Evolutionary conservation across 1,140 invertebrate species (phyloP).

Genomic region (Cotesia glomerata): DNA sequence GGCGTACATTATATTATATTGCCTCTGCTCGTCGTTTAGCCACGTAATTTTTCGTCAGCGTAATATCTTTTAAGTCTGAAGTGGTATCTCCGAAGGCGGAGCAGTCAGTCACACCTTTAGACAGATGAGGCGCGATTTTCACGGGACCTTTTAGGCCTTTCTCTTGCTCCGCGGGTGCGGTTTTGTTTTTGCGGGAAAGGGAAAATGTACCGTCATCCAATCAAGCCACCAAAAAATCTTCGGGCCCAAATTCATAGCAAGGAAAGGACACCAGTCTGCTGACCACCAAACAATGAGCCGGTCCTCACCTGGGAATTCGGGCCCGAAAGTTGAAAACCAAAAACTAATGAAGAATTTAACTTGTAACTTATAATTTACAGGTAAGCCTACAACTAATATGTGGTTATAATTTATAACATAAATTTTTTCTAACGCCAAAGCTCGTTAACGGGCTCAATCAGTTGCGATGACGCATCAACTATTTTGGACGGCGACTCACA

Average conservation of each 20-base stretch:
- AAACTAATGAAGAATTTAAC: too few relatives aligned
- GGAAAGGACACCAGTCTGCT: neutral
- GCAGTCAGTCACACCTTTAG: slow-evolving; percentile 54
- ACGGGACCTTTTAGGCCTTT: slow-evolving; percentile 29
- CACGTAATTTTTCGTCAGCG: slow-evolving; percentile 46
- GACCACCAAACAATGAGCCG: too few relatives aligned
- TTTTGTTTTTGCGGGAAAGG: slow-evolving; percentile 60
- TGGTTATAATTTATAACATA: neutral
- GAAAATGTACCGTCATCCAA: slow-evolving; percentile 40
- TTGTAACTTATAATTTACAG: too few relatives aligned
- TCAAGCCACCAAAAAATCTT: neutral
- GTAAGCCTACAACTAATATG: too few relatives aligned
- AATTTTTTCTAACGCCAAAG: neutral
- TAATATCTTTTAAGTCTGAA: slow-evolving; percentile 15
- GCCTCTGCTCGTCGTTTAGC: slow-evolving; percentile 41
- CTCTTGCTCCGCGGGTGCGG: slow-evolving; percentile 27
- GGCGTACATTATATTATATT: slow-evolving; percentile 20
- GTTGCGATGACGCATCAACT: neutral
- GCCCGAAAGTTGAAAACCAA: too few relatives aligned
- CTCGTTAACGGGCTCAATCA: neutral
- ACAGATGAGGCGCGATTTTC: slow-evolving; percentile 24
- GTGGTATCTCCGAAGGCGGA: slow-evolving; percentile 42
- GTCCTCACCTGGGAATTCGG: too few relatives aligned
- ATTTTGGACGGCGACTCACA: neutral
- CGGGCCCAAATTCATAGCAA: neutral